Percentiles rank a stretch among this genome's conserved stretches.
Evolutionary conservation across 2,797 vertebrate genomes (phyloP).

Genomic region (Artibeus lituratus): DNA sequence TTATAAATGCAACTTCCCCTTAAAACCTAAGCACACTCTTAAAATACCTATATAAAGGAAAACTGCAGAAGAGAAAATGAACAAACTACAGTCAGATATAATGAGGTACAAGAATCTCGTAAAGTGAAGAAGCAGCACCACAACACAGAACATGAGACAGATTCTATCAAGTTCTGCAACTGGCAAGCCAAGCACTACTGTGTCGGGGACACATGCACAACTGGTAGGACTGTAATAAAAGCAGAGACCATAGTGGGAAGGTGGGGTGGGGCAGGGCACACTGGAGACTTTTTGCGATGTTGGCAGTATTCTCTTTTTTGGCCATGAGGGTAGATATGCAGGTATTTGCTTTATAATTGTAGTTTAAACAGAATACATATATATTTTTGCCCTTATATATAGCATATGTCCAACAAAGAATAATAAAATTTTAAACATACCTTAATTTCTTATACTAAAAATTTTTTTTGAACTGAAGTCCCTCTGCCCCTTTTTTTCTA

Average conservation of each 20-base stretch:
- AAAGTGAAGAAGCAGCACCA: not conserved
- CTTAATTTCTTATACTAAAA: not conserved
- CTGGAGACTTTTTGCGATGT: not conserved
- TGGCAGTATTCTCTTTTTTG: not conserved
- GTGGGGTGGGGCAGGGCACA: not conserved
- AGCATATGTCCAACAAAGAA: not conserved
- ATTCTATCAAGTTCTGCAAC: not conserved
- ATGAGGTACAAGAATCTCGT: accelerated
- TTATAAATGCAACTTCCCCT: not conserved
- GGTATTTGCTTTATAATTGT: not conserved
- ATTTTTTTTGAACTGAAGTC: not conserved
- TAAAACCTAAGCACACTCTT: not conserved
- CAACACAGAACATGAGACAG: not conserved
- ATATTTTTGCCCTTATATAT: not conserved
- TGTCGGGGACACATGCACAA: not conserved
- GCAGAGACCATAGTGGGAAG: not conserved
- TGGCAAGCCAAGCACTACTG: not conserved
- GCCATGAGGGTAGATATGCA: not conserved
- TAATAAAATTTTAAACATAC: not conserved
- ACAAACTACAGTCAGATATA: not conserved
- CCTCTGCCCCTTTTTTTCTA: not conserved
- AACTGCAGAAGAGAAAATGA: not conserved
- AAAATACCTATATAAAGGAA: not conserved
- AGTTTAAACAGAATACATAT: not conserved
- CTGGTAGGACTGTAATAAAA: too few relatives aligned